phyloP scores from a whole-genome alignment of 2,888 invertebrate genomes.

The Drymonia ruficornis region DNA sequence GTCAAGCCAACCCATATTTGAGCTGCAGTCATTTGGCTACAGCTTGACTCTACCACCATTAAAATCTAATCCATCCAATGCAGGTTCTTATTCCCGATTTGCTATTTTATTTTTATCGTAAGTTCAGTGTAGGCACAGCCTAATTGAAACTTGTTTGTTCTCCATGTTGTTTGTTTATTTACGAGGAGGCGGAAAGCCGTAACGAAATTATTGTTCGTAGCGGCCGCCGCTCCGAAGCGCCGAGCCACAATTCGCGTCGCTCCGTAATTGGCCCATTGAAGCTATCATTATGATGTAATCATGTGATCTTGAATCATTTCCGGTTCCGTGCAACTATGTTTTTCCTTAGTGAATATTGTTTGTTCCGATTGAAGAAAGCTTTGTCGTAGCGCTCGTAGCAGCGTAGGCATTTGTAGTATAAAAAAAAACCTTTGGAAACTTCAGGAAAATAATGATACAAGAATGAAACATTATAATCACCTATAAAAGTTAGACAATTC shows the following conservation, averaged over 20 bases:
- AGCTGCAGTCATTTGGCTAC: no score
- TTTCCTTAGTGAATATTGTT: neutral
- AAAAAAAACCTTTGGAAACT: no score
- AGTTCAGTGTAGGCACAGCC: neutral
- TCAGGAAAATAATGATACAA: no score
- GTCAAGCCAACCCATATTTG: no score
- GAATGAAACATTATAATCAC: no score
- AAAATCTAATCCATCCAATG: neutral
- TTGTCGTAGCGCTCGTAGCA: neutral
- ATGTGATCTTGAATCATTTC: conserved; percentile 40
- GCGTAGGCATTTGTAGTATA: neutral
- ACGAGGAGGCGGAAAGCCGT: conserved; percentile 40
- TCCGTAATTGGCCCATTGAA: conserved; percentile 54
- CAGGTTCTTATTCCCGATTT: neutral
- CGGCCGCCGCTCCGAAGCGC: conserved; percentile 23
- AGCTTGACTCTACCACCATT: no score
- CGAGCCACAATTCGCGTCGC: conserved; percentile 30
- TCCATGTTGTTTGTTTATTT: conserved; percentile 55
- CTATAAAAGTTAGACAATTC: no score
- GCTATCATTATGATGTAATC: conserved; percentile 53
- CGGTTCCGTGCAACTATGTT: conserved; percentile 13
- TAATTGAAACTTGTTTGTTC: conserved; percentile 43
- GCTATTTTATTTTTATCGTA: neutral
- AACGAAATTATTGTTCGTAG: conserved; percentile 58
- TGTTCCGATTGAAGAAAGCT: no score